Base-by-base conservation (phyloP, 2,113 vertebrate species). In the Triplophysa dalaica region DNA sequence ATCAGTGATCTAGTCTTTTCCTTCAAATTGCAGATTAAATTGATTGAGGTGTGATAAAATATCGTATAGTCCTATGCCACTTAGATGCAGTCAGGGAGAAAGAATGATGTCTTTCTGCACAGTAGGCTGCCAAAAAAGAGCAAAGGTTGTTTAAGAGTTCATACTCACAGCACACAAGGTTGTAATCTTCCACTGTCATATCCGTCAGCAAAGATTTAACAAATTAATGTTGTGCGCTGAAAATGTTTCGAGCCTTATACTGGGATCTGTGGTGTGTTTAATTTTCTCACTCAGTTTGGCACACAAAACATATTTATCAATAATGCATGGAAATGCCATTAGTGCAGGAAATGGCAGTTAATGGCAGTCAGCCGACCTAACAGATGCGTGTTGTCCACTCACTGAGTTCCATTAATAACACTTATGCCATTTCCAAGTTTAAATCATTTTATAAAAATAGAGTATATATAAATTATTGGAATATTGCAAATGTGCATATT, bases 261-360 rank as follows among this genome's bases (percentile, higher is more conserved):
- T 5, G 0, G 24, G 65, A 50, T 76, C 60, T 26, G 64, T 54
- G 61, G 19, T 54, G 75, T 66, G 17, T 54, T 76, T 76, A 54
- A 77, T 65, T 77, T 77, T 77, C 75, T 65, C 26, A 3, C 75
- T 65, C 62, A 54, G 26, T 77, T 77, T 77, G 75, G 61, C 75
- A 38, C 43, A 54, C 75, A 33, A 65, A 62, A 66, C 26, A 38
- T 45, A 43, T 77, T 54, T 77, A 77, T 66, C 61, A 77, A 77
- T 77, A 77, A 77, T 77, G 62, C 26, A 77, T 21, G 26, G 75
- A 33, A 77, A 65, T 77, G 45, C 19, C 64, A 65, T 66, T 66
- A 65, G 75, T 54, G 2, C 75, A 38, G 61, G 61, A 19, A 65
- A 24, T 77, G 62, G 50, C 50, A 52, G 50, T 52, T 52, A 52